Percentiles rank a stretch among this genome's conserved stretches.
These are phyloP conservation scores for Tyrophagus putrescentiae DNA, from an alignment of 1,140 invertebrate species.

Conservation along the genomic window DNA sequence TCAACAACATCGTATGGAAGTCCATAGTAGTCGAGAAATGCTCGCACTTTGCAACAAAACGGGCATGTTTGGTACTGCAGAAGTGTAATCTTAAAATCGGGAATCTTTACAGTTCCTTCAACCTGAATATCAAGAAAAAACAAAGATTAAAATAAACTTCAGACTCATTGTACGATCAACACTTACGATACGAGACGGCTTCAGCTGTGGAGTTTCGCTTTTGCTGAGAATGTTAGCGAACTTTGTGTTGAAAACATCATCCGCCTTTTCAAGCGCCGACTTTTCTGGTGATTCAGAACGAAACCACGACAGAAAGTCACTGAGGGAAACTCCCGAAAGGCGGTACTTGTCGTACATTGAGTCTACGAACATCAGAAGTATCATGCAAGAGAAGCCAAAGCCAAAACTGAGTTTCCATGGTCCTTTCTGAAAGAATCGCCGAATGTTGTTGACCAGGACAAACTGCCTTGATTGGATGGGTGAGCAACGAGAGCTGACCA, in stretches of 20 bases:
- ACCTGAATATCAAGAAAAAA: neutral
- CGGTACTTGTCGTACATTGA: constrained; percentile 7
- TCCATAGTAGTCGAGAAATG: constrained; percentile 82
- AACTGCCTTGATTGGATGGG: no score
- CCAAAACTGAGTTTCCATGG: no score
- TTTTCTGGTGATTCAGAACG: neutral
- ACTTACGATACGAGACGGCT: constrained; percentile 10
- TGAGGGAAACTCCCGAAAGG: constrained; percentile 4
- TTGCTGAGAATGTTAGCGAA: neutral
- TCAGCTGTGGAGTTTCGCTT: constrained; percentile 2
- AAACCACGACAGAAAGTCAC: neutral
- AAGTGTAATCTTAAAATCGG: constrained; percentile 57
- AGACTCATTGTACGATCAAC: neutral
- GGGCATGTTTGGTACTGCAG: constrained; percentile 96
- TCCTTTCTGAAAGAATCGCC: no score
- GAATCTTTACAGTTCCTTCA: neutral
- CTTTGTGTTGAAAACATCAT: neutral
- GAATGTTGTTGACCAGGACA: no score
- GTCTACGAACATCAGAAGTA: neutral
- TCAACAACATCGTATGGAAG: constrained; percentile 90
- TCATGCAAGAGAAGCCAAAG: neutral
- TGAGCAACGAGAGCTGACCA: no score
- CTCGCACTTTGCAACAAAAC: constrained; percentile 91
- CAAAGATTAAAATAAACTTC: neutral
- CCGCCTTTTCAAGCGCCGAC: neutral